Percentiles rank a stretch among this genome's conserved stretches.
These are phyloP conservation scores for Hormiphora californensis DNA, from an alignment of 37 sponge, comb jelly and placozoan genomes.

Conservation along the genomic window DNA sequence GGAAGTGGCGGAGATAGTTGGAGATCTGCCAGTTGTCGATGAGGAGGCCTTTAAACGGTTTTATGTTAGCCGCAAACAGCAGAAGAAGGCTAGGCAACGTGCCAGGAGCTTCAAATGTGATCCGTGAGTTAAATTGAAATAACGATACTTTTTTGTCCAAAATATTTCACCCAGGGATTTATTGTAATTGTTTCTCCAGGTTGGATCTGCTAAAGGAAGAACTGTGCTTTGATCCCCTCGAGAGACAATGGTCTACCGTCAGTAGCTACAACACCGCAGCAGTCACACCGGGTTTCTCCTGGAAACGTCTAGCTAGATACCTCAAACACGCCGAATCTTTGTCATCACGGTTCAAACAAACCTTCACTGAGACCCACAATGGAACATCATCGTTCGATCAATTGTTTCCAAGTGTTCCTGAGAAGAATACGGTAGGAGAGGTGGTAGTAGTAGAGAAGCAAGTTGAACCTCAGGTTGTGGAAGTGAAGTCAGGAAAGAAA, in stretches of 20 bases:
- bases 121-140: neutral
- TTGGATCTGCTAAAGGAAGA: neutral
- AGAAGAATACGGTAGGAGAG: too few relatives aligned
- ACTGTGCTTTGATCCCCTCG: neutral
- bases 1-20: neutral
- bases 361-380: too few relatives aligned
- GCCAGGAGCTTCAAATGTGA: too few relatives aligned
- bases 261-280: neutral
- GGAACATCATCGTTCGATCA: too few relatives aligned
- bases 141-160: neutral
- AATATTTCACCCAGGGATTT: neutral
- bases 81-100: constrained; percentile 12
- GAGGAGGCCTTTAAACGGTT: constrained; percentile 10
- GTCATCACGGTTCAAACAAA: too few relatives aligned
- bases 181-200: neutral
- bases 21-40: neutral
- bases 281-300: neutral
- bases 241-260: neutral
- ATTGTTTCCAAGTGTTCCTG: too few relatives aligned
- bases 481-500: neutral
- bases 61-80: neutral
- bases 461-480: too few relatives aligned
- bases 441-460: too few relatives aligned
- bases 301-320: neutral
- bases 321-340: too few relatives aligned